Evolutionary conservation across 2,113 vertebrate species (phyloP), one percentile per base, ranked within the genome.

Genomic region (Alosa alosa): DNA sequence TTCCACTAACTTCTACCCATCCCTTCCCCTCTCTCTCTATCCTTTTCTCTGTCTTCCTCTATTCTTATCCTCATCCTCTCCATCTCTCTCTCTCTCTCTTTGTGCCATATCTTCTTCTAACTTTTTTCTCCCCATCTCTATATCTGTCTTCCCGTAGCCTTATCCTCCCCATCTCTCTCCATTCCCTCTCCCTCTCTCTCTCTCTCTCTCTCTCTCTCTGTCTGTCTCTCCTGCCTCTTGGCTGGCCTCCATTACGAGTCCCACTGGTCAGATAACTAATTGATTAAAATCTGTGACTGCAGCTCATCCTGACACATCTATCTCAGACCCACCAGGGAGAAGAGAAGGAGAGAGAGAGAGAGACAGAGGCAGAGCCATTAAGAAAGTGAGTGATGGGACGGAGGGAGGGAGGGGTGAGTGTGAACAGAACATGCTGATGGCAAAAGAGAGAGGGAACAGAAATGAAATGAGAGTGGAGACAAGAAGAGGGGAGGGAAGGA

Each of bases 281-380:
- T 72, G 64, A 72, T 72, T 72, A 72, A 9, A 72, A 72, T 72
- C 64, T 72, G 64, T 25, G 25, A 25, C 64, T 36, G 64, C 64
- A 72, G 64, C 64, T 72, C 64, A 72, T 31, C 25, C 64, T 72
- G 64, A 72, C 64, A 72, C 64, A 11, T 72, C 25, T 25, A 72
- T 13, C 64, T 96, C 95, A 94, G 94, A 95, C 93, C 91, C 93
- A 94, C 92, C 93, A 95, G 94, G 89, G 93, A 93, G 87, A 91
- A 36, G 25, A 36, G 25, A 25, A 9, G 25, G 9, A 72, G 25
- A 72, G 64, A 72, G 7, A 72, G 25, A 22, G 55, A 60, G 55
- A 20, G 55, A 60, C 2, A 31, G 41, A 44, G 41, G 41, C 41
- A 44, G 41, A 44, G 41, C 41, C 41, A 44, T 44, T 44, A 44